These are phyloP conservation scores for Pterostichus niger DNA, from an alignment of 2,888 invertebrate genomes.

Conservation along the genomic window DNA sequence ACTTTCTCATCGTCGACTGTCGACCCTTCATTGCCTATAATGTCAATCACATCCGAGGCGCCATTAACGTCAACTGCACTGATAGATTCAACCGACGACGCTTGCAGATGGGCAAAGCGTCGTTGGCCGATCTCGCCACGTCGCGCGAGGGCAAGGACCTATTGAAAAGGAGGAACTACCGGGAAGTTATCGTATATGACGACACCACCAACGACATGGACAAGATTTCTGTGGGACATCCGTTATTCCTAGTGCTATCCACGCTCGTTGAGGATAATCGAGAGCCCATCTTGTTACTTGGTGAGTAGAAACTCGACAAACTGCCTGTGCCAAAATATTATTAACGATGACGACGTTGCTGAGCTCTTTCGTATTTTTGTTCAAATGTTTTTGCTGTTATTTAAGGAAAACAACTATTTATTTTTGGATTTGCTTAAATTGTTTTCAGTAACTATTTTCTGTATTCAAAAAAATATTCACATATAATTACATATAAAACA, in stretches of 20 bases:
- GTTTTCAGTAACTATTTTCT: background rate
- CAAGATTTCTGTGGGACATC: slow-evolving; percentile 80
- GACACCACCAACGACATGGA: slow-evolving; percentile 83
- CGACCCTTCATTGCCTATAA: slow-evolving; percentile 86
- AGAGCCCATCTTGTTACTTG: slow-evolving; percentile 83
- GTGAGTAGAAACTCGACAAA: slow-evolving; percentile 77
- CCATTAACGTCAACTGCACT: slow-evolving; percentile 86
- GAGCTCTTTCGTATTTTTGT: slow-evolving; percentile 17
- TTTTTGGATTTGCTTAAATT: background rate
- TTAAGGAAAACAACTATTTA: no score
- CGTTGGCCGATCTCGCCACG: slow-evolving; percentile 83
- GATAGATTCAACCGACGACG: slow-evolving; percentile 84
- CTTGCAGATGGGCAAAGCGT: slow-evolving; percentile 83
- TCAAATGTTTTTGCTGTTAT: slow-evolving; percentile 4
- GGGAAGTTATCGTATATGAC: slow-evolving; percentile 85
- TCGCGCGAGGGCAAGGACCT: slow-evolving; percentile 83
- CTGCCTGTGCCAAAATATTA: slow-evolving; percentile 41
- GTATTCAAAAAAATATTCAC: no score
- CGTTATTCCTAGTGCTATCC: slow-evolving; percentile 82
- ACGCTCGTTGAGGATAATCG: slow-evolving; percentile 84
- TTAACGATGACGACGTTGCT: slow-evolving; percentile 25
- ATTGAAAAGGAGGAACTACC: slow-evolving; percentile 79
- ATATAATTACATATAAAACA: no score
- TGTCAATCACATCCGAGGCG: slow-evolving; percentile 83
- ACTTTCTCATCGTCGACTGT: slow-evolving; percentile 82